Evolutionary conservation across 2,888 invertebrate species (phyloP).

Genomic region (Erannis defoliaria): DNA sequence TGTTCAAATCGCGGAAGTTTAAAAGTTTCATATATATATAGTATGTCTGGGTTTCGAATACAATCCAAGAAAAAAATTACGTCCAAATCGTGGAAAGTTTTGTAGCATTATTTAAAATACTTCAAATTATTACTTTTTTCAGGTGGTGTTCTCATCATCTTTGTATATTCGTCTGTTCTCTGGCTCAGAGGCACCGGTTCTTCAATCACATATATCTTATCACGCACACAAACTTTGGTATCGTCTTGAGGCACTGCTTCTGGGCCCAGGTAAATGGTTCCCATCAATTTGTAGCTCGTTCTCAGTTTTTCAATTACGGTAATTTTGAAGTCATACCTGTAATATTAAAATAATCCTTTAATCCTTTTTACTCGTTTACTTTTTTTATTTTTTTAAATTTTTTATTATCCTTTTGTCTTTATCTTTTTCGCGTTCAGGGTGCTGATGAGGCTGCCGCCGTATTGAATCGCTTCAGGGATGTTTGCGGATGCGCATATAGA

Average conservation of each 20-base stretch:
- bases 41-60: not conserved
- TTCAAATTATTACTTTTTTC: conserved; percentile 67
- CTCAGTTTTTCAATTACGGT: conserved; percentile 73
- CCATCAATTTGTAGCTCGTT: conserved; percentile 76
- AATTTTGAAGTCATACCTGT: conserved; percentile 87
- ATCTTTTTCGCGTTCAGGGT: too few relatives aligned
- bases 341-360: too few relatives aligned
- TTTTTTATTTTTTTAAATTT: too few relatives aligned
- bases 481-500: too few relatives aligned
- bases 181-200: conserved; percentile 75
- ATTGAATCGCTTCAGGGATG: too few relatives aligned
- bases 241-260: conserved; percentile 87
- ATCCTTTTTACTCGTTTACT: too few relatives aligned
- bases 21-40: too few relatives aligned
- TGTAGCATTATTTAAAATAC: not conserved
- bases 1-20: too few relatives aligned
- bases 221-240: conserved; percentile 84
- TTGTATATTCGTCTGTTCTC: conserved; percentile 74
- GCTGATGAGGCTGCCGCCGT: too few relatives aligned
- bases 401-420: too few relatives aligned
- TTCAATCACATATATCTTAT: conserved; percentile 90
- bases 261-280: conserved; percentile 87
- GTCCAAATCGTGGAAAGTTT: not conserved
- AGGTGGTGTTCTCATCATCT: conserved; percentile 60
- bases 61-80: not conserved